Conservation (phyloP, 2,797 vertebrate genomes). For the Aphelocoma californica region DNA sequence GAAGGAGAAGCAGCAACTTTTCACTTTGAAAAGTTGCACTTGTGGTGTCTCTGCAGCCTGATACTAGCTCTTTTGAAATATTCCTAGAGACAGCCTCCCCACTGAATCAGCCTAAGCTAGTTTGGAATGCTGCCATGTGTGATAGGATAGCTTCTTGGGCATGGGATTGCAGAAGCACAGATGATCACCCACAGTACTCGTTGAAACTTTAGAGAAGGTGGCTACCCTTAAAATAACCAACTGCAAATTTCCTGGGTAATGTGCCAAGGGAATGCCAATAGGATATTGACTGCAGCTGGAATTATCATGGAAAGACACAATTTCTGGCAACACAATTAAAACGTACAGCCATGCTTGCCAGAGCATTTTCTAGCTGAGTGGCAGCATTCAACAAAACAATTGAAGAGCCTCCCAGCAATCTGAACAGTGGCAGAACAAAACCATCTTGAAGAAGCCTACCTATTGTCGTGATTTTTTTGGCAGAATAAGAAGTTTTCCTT, state of each 20-base stretch:
- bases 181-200: background rate
- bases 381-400: background rate
- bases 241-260: background rate
- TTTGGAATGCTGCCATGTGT: background rate
- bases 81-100: background rate
- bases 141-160: background rate
- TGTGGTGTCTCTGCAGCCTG: background rate
- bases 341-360: background rate
- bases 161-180: background rate
- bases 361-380: background rate
- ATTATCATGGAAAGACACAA: background rate
- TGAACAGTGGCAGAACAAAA: background rate
- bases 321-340: constrained; percentile 8
- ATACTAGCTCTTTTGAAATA: background rate
- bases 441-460: background rate
- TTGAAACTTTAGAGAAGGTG: background rate
- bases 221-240: background rate
- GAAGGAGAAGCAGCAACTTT: constrained; percentile 5
- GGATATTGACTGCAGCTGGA: background rate
- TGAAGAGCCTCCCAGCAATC: background rate
- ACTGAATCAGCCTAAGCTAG: background rate
- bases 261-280: background rate
- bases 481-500: background rate
- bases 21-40: constrained; percentile 10
- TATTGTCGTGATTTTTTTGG: background rate